Conservation (phyloP, 2,888 invertebrate genomes). For the Lithodes maja region DNA sequence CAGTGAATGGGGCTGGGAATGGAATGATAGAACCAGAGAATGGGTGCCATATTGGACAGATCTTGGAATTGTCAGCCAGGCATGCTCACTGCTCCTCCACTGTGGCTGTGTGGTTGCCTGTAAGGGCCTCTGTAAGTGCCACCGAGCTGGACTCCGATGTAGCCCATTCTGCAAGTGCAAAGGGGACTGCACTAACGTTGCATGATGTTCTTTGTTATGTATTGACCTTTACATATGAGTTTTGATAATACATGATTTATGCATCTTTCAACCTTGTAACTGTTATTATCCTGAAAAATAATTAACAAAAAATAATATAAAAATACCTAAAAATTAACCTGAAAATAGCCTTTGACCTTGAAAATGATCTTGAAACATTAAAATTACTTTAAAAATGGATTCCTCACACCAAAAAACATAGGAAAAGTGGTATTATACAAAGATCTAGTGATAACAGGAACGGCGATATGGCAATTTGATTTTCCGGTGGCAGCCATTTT, state of each 20-base stretch:
- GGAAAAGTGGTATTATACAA: neutral
- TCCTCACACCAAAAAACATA: neutral
- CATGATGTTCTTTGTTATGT: neutral
- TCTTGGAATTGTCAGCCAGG: neutral
- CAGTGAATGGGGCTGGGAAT: conserved; percentile 1
- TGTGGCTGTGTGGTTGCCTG: neutral
- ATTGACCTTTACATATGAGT: neutral
- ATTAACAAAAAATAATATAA: too few species aligned
- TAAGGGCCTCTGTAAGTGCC: neutral
- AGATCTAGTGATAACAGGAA: neutral
- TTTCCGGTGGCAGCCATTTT: neutral
- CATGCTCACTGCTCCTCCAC: neutral
- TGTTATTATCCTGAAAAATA: too few species aligned
- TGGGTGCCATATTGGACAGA: neutral
- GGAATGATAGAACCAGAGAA: neutral
- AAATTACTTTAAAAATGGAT: neutral
- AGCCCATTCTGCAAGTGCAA: neutral
- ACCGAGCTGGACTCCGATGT: neutral
- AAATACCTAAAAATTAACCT: too few species aligned
- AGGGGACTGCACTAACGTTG: neutral
- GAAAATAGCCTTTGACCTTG: neutral
- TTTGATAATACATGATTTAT: neutral
- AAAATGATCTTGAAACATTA: neutral
- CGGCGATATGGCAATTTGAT: neutral
- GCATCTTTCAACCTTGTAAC: too few species aligned